Conservation (phyloP, 2,113 vertebrate species). For the Siniperca knerii region DNA sequence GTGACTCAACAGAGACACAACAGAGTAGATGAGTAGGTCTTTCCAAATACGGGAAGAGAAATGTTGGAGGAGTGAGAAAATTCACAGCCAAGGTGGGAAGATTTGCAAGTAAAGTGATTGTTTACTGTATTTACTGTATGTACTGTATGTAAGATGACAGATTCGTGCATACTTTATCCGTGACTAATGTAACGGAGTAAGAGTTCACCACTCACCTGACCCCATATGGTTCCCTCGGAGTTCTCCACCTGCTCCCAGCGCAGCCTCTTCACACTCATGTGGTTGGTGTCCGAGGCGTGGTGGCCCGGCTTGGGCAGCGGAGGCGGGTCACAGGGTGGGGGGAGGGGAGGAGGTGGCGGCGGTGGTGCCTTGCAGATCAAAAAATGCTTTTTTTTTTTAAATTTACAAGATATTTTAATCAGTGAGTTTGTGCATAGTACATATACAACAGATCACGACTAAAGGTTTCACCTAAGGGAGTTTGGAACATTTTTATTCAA, state of each 20-base stretch:
- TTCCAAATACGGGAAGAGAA: conserved; percentile 44
- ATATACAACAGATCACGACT: neutral
- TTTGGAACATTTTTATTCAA: neutral
- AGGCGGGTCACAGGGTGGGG: conserved; percentile 84
- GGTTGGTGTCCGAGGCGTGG: conserved; percentile 89
- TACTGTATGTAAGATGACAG: neutral
- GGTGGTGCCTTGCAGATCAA: conserved; percentile 72
- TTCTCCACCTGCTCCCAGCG: conserved; percentile 99
- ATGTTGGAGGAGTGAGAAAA: conserved; percentile 58
- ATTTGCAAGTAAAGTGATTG: conserved; percentile 38
- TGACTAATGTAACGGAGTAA: neutral
- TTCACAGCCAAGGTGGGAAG: conserved; percentile 54
- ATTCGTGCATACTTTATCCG: neutral
- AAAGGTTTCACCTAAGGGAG: neutral
- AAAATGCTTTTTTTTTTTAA: neutral
- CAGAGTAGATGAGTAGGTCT: conserved; percentile 31
- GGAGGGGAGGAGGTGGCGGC: conserved; percentile 83
- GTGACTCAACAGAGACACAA: conserved; percentile 66
- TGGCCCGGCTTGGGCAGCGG: conserved; percentile 81
- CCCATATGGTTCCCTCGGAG: conserved; percentile 98
- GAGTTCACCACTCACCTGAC: conserved; percentile 86
- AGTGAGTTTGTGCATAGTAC: neutral
- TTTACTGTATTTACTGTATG: conserved; percentile 31
- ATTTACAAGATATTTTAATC: neutral
- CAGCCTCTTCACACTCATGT: conserved; percentile 98